These are phyloP conservation scores for Euplagia quadripunctaria DNA, from an alignment of 2,888 invertebrate genomes.

Conservation along the genomic window DNA sequence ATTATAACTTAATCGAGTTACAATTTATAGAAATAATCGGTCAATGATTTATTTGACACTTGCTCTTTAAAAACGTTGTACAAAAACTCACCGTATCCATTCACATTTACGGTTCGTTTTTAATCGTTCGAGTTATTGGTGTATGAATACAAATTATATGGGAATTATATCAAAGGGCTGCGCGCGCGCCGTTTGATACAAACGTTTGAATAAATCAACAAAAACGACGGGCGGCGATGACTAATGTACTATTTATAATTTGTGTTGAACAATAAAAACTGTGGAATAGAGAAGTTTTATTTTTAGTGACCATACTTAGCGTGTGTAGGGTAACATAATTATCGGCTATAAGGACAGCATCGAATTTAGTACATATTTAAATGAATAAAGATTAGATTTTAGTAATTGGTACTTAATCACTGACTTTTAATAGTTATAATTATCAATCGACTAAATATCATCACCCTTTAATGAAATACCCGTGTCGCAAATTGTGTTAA, in stretches of 20 bases:
- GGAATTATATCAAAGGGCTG: constrained; percentile 80
- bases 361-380: too few species aligned
- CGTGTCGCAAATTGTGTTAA: too few species aligned
- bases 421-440: too few species aligned
- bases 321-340: background rate
- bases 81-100: constrained; percentile 42
- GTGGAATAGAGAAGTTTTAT: constrained; percentile 49
- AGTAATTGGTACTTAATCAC: too few species aligned
- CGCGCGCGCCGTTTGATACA: constrained; percentile 77
- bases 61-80: constrained; percentile 33
- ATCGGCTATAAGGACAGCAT: too few species aligned
- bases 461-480: too few species aligned
- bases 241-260: constrained; percentile 76
- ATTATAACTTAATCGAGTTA: constrained; percentile 86
- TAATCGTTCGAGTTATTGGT: constrained; percentile 32
- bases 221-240: constrained; percentile 85
- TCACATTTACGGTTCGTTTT: constrained; percentile 49
- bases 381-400: too few species aligned
- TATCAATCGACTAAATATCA: too few species aligned
- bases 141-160: constrained; percentile 82
- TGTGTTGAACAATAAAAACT: constrained; percentile 58
- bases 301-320: background rate
- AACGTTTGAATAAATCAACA: constrained; percentile 86
- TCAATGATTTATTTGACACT: constrained; percentile 80
- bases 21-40: constrained; percentile 87